Percentiles rank a stretch among this genome's conserved stretches.
These are phyloP conservation scores for Sus scrofa DNA, from an alignment of 2,113 vertebrate genomes.

Conservation along the genomic window DNA sequence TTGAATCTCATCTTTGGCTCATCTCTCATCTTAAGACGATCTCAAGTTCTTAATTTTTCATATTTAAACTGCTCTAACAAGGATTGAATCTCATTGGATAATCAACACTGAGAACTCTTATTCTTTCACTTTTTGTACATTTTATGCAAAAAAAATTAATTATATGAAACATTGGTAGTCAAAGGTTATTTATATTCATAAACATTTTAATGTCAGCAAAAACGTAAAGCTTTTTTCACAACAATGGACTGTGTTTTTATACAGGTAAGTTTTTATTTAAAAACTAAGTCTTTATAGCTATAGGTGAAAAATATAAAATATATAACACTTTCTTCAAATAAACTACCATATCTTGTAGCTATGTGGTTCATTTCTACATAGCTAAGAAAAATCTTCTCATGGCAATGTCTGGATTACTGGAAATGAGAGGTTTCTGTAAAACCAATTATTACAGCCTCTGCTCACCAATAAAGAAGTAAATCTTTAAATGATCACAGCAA, in stretches of 20 bases:
- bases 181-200: conserved; percentile 24
- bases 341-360: not conserved
- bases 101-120: not conserved
- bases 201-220: conserved; percentile 21
- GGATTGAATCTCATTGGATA: conserved; percentile 36
- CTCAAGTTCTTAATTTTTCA: conserved; percentile 5
- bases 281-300: not conserved
- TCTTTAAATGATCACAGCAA: not conserved
- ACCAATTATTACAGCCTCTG: not conserved
- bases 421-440: conserved; percentile 19
- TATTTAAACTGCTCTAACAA: conserved; percentile 43
- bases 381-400: conserved; percentile 19
- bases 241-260: not conserved
- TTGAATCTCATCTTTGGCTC: not conserved
- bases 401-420: not conserved
- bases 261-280: not conserved
- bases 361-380: not conserved
- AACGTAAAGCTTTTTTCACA: not conserved
- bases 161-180: not conserved
- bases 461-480: not conserved
- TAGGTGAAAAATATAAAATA: conserved; percentile 17
- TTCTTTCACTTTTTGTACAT: not conserved
- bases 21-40: not conserved
- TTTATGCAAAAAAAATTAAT: conserved; percentile 47
- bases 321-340: conserved; percentile 33